Evolutionary conservation across 2,888 invertebrate genomes (phyloP).

Genomic region (Ditula angustiorana): DNA sequence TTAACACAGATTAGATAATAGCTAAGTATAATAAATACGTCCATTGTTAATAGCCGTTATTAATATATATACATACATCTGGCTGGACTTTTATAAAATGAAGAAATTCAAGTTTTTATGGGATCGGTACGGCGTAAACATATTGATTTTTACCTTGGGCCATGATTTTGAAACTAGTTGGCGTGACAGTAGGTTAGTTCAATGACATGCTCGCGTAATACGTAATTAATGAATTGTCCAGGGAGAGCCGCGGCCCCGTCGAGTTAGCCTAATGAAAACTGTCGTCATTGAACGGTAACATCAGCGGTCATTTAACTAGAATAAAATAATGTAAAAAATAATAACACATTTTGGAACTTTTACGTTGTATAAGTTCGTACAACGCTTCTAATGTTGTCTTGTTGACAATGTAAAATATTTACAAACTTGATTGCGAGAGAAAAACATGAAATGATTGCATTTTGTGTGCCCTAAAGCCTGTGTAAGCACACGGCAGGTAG

Average conservation of each 20-base stretch:
- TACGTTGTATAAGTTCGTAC: slow-evolving; percentile 1
- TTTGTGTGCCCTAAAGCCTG: slow-evolving; percentile 1
- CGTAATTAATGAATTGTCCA: slow-evolving; percentile 23
- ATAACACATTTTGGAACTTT: slow-evolving; percentile 3
- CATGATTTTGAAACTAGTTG: slow-evolving; percentile 23
- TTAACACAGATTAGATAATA: slow-evolving; percentile 29
- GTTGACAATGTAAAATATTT: slow-evolving; percentile 27
- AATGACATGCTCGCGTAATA: slow-evolving; percentile 17
- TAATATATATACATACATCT: slow-evolving; percentile 1
- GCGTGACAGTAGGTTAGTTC: slow-evolving; percentile 16
- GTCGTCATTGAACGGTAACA: slow-evolving; percentile 12
- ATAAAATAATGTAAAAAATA: slow-evolving; percentile 5
- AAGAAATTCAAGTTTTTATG: neutral
- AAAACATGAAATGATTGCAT: slow-evolving; percentile 38
- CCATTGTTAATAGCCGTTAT: slow-evolving; percentile 19
- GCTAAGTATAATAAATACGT: slow-evolving; percentile 26
- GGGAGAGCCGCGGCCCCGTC: neutral
- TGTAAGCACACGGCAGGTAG: slow-evolving; percentile 1
- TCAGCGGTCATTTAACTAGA: slow-evolving; percentile 9
- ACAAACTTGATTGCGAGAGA: slow-evolving; percentile 33
- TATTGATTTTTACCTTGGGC: slow-evolving; percentile 15
- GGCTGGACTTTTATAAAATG: neutral
- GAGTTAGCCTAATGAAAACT: slow-evolving; percentile 19
- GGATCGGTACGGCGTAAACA: neutral
- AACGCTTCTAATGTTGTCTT: slow-evolving; percentile 9